These are phyloP conservation scores for Stictocephala bisonia DNA, from an alignment of 2,888 invertebrate genomes.

Conservation along the genomic window DNA sequence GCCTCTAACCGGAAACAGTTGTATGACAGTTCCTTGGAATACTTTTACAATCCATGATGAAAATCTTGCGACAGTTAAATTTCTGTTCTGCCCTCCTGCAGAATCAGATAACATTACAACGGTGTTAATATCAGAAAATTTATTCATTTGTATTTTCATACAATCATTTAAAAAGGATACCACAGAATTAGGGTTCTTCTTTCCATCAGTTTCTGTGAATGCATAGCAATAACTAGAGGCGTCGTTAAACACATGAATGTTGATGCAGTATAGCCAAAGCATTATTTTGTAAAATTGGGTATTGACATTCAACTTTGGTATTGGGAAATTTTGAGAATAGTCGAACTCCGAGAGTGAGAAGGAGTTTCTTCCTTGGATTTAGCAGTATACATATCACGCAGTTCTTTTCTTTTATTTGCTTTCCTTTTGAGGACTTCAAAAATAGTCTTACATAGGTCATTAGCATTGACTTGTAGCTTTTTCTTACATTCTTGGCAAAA, in stretches of 20 bases:
- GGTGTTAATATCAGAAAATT: no score
- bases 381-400: neutral
- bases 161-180: no score
- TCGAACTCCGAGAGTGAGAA: neutral
- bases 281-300: neutral
- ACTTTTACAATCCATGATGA: no score
- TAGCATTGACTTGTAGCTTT: neutral
- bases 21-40: no score
- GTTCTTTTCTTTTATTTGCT: neutral
- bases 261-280: neutral
- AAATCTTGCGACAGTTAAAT: no score
- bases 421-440: neutral
- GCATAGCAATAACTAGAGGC: neutral
- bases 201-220: neutral
- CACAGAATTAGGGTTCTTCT: neutral
- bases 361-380: neutral
- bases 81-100: no score
- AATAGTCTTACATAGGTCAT: neutral
- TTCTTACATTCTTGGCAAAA: neutral
- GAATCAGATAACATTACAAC: no score
- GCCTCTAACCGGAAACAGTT: no score
- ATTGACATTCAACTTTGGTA: neutral
- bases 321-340: neutral
- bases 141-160: no score
- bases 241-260: neutral